These are phyloP conservation scores for Thera britannica DNA, from an alignment of 2,888 invertebrate genomes.

Conservation along the genomic window DNA sequence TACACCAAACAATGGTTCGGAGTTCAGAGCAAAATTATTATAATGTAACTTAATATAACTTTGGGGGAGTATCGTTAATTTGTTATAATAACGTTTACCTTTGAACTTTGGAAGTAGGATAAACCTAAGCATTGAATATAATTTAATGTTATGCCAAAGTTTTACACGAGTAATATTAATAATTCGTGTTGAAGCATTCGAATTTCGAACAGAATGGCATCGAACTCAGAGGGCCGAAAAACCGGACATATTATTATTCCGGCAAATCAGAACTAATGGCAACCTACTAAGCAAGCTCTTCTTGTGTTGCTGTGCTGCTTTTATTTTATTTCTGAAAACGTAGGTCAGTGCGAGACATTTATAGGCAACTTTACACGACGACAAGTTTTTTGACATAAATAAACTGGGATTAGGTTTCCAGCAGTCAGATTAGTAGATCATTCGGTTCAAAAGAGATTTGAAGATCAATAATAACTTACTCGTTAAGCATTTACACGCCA, in stretches of 20 bases:
- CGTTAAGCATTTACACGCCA: too few species aligned
- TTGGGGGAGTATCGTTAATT: conserved; percentile 13
- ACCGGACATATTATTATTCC: not conserved
- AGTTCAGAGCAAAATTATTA: conserved; percentile 14
- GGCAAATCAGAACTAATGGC: not conserved
- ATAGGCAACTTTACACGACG: not conserved
- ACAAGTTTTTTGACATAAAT: too few species aligned
- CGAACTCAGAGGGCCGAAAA: not conserved
- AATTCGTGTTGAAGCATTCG: not conserved
- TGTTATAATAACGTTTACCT: conserved; percentile 19
- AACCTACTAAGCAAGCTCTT: not conserved
- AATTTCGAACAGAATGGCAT: not conserved
- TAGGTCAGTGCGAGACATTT: not conserved
- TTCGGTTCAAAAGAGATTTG: too few species aligned
- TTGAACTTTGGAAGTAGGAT: conserved; percentile 6
- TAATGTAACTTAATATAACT: conserved; percentile 16
- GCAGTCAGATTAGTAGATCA: too few species aligned
- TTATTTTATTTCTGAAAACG: not conserved
- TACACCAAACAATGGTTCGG: conserved; percentile 25
- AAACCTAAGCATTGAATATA: not conserved
- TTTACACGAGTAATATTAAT: too few species aligned
- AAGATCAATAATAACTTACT: too few species aligned
- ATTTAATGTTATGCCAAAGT: not conserved
- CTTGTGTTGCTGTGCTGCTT: not conserved
- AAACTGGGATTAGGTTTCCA: too few species aligned